Evolutionary conservation across 2,888 invertebrate species (phyloP), one percentile per base, ranked within the genome.

Genomic region (Tethea ocularis): DNA sequence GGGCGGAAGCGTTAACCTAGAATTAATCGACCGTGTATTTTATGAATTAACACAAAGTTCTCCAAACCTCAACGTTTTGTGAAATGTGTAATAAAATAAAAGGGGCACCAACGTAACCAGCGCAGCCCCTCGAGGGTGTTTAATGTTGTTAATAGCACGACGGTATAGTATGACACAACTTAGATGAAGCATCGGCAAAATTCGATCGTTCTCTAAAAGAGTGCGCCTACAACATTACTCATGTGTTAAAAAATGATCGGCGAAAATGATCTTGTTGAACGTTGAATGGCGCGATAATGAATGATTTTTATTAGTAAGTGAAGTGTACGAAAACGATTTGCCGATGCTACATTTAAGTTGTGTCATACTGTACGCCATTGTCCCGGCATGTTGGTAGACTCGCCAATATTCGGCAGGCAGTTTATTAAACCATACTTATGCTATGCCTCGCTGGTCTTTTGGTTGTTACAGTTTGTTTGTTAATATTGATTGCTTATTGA

Each of bases 371-470:
- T n/a, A 15, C 15, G 15, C 36, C 15, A 15, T 15, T 41, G 17
- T 17, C 17, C 17, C 5, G 41, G 7, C 2, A 10, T 11, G 36
- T 3, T 3, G 8, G 20, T 46, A 10, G 46, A 20, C 46, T 46
- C 20, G 46, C 8, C 46, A 46, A 46, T 46, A 46, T 3, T 20
- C 7, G 7, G 8, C 2, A 20, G 17, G 17, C 20, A 46, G 20
- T 69, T 64, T 64, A 72, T 69, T 67, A 69, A 69, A 69, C 60
- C 60, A 59, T 62, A 64, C 64, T 67, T 67, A 68, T 61, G 56
- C 46, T 67, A 68, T 61, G 56, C 46, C 4, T 46, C 46, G 20
- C 46, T 20, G 46, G 46, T 17, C 46, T 46, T 46, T 46, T 20
- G 20, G 10, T 20, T 20, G 46, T n/a, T 10, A 46, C 20, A 15